A percentile compares a stretch with the other conserved stretches of the same genome.
Evolutionary conservation across 1,140 invertebrate genomes (phyloP).

Genomic region (Camponotus pennsylvanicus): DNA sequence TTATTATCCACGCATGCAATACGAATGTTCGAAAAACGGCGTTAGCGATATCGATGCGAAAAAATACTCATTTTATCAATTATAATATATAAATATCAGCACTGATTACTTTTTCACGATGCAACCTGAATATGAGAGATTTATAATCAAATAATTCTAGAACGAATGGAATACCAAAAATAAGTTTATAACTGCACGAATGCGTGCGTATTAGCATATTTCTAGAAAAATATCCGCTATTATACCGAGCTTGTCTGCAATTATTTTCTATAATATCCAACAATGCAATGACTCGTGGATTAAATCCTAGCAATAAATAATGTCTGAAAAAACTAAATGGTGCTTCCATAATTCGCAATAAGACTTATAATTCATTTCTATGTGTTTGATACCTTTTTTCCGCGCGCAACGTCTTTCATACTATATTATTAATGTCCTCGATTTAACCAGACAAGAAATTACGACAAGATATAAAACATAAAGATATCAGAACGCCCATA

Average conservation of each 20-base stretch:
- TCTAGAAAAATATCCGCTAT: neutral
- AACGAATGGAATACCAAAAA: neutral
- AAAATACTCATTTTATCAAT: conserved; percentile 27
- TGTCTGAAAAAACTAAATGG: conserved; percentile 18
- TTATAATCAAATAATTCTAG: neutral
- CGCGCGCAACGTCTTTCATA: conserved; percentile 11
- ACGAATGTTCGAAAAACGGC: conserved; percentile 12
- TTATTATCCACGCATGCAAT: conserved; percentile 21
- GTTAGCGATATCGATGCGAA: conserved; percentile 25
- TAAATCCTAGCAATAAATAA: conserved; percentile 26
- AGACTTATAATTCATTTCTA: conserved; percentile 20
- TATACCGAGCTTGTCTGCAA: neutral
- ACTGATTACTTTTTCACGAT: conserved; percentile 22
- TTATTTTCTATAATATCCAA: conserved; percentile 55
- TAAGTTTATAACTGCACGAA: neutral
- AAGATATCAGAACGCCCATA: neutral
- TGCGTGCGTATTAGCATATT: neutral
- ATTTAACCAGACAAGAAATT: conserved; percentile 48
- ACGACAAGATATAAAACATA: neutral
- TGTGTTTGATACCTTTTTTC: neutral
- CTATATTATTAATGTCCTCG: conserved; percentile 47
- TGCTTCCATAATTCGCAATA: conserved; percentile 23
- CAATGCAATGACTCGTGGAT: conserved; percentile 2
- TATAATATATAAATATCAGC: conserved; percentile 47
- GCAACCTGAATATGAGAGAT: neutral